Conservation (phyloP, 2,797 vertebrate species). For the Eulemur mongoz region DNA sequence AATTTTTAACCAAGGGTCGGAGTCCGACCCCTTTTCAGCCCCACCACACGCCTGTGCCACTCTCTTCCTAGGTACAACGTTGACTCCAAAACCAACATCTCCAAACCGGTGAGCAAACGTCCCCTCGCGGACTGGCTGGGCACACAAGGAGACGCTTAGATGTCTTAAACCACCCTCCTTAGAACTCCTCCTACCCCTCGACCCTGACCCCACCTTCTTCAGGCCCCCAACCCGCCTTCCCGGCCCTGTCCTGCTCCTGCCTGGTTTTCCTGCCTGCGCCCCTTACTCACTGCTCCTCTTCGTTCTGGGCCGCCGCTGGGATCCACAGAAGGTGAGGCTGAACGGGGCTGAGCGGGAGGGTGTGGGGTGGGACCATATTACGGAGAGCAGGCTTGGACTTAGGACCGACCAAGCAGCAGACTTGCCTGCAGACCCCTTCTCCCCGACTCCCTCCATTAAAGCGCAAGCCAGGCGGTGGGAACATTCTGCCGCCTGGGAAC, state of each 20-base stretch:
- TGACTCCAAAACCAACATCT: conserved; percentile 96
- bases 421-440: neutral
- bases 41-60: neutral
- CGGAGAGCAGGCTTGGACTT: neutral
- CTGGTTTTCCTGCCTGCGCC: neutral
- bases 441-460: neutral
- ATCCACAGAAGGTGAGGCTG: conserved; percentile 82
- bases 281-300: conserved; percentile 54
- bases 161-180: neutral
- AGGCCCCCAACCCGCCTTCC: neutral
- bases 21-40: neutral
- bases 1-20: neutral
- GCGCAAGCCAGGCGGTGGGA: fast-evolving
- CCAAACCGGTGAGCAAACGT: conserved; percentile 92
- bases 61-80: conserved; percentile 92
- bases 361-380: neutral
- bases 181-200: neutral
- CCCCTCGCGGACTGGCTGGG: neutral
- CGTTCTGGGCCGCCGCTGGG: conserved; percentile 53
- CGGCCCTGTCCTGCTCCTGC: neutral
- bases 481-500: neutral
- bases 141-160: neutral
- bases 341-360: neutral
- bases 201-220: neutral
- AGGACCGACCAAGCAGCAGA: neutral